Percentiles rank a stretch among this genome's conserved stretches.
Evolutionary conservation across 30 jellyfish, hydroid and myxozoan genomes (phyloP).

Genomic region (Cassiopea xamachana): DNA sequence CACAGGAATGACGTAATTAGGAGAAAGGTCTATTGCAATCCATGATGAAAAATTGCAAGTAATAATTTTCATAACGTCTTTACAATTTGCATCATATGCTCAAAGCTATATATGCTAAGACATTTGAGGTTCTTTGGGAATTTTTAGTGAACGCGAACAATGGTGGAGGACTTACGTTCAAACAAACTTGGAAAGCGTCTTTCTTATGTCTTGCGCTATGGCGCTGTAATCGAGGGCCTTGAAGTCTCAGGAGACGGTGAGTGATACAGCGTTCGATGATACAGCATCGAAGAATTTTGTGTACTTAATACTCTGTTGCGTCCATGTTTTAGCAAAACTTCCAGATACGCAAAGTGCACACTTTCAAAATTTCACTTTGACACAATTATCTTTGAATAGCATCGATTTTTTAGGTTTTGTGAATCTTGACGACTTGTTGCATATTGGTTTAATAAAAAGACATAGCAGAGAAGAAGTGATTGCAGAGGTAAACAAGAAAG

Average conservation of each 20-base stretch:
- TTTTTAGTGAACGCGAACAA: not conserved
- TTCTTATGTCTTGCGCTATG: conserved; percentile 62
- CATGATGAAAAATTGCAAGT: no score
- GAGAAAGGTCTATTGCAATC: no score
- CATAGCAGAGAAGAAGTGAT: conserved; percentile 9
- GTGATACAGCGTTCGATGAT: not conserved
- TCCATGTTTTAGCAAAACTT: no score
- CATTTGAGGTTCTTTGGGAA: no score
- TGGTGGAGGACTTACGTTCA: not conserved
- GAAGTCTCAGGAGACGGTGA: conserved; percentile 44
- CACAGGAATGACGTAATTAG: no score
- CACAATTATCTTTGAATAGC: not conserved
- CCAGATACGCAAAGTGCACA: no score
- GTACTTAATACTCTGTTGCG: no score
- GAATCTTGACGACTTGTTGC: conserved; percentile 30
- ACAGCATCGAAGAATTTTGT: not conserved
- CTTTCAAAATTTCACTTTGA: no score
- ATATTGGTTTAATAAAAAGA: not conserved
- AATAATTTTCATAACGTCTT: no score
- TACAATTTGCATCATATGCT: no score
- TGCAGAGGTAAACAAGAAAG: conserved; percentile 13
- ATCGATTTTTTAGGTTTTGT: conserved; percentile 17
- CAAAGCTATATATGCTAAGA: no score
- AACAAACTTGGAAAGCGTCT: conserved; percentile 40
- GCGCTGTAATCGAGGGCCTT: conserved; percentile 67